Base-by-base conservation (phyloP, 2,113 vertebrate species). In the Elaphurus davidianus region DNA sequence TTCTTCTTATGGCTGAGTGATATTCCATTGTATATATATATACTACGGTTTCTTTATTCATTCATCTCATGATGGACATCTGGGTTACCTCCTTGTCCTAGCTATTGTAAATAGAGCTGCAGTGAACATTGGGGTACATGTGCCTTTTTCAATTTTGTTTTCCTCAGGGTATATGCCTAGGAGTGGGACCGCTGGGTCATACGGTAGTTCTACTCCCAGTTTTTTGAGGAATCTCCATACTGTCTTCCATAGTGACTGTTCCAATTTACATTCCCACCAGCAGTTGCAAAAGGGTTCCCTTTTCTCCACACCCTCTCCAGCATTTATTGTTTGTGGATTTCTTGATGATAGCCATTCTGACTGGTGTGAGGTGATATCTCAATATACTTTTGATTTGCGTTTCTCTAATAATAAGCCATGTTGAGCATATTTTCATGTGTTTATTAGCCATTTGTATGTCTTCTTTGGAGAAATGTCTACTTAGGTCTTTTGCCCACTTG, bases 171-270 rank as follows among this genome's bases (percentile, higher is more conserved):
- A 25, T 43, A 3, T 25, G 36, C 36, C 36, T 43, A 43, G 36
- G 36, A 74, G 71, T n/a, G 6, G 36, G 36, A 74, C 36, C 43
- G 11, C 71, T 74, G 71, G 36, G 71, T 14, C 71, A 43, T 43
- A 43, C 0, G 6, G 36, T 27, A 14, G 36, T 14, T 25, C 36
- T 43, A 23, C 21, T 40, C 36, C 67, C 21, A 25, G 21, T 74
- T 74, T 43, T 74, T 27, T 74, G 23, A 74, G 11, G 21, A 25
- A 14, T 27, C 71, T 74, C 71, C 71, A 14, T 14, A 74, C 71
- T 43, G 36, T 43, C 36, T 43, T 74, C 21, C 71, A 14, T 43
- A 43, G 36, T 74, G 71, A 4, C 36, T 43, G 21, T 74, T 14
- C 36, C 71, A 25, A 23, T 43, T 74, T 40, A 14, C 36, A 14